Percentiles rank a stretch among this genome's conserved stretches.
Evolutionary conservation across 2,888 invertebrate species (phyloP).

Genomic region (Bembecia ichneumoniformis): DNA sequence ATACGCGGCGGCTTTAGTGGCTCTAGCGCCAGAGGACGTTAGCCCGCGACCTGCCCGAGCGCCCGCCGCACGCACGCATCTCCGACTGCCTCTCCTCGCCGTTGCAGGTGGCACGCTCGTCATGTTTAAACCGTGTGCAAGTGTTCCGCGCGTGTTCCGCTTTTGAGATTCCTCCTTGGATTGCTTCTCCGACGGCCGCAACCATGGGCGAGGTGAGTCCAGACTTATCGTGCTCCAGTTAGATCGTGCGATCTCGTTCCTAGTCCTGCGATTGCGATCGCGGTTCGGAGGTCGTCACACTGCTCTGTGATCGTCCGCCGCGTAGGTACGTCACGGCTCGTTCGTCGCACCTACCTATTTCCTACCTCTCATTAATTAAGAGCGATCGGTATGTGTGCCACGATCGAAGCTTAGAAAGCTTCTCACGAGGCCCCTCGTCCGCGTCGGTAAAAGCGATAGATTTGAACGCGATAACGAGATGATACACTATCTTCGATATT

Average conservation of each 20-base stretch:
- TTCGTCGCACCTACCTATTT: conserved; percentile 36
- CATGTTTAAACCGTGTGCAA: conserved; percentile 54
- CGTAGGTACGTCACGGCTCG: conserved; percentile 10
- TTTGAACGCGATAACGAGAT: conserved; percentile 45
- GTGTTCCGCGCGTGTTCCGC: conserved; percentile 29
- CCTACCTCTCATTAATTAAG: conserved; percentile 23
- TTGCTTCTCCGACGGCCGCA: conserved; percentile 30
- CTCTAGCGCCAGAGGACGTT: conserved; percentile 38
- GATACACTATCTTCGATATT: conserved; percentile 52
- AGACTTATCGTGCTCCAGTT: conserved; percentile 38
- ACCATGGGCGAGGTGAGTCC: conserved; percentile 66
- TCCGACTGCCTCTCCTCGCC: conserved; percentile 14
- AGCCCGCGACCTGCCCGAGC: conserved; percentile 57
- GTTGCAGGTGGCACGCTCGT: conserved; percentile 49
- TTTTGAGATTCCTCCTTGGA: conserved; percentile 28
- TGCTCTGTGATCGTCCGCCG: too few species aligned
- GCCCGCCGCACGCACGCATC: conserved; percentile 37
- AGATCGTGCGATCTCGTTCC: conserved; percentile 26
- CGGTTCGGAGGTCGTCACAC: conserved; percentile 56
- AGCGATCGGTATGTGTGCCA: conserved; percentile 37
- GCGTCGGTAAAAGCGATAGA: conserved; percentile 32
- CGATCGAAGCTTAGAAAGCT: conserved; percentile 43
- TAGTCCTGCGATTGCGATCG: conserved; percentile 42
- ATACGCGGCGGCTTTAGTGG: conserved; percentile 13
- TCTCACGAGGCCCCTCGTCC: conserved; percentile 15